Evolutionary conservation across 2,113 vertebrate species (phyloP).

Genomic region (Aspiorhynchus laticeps): DNA sequence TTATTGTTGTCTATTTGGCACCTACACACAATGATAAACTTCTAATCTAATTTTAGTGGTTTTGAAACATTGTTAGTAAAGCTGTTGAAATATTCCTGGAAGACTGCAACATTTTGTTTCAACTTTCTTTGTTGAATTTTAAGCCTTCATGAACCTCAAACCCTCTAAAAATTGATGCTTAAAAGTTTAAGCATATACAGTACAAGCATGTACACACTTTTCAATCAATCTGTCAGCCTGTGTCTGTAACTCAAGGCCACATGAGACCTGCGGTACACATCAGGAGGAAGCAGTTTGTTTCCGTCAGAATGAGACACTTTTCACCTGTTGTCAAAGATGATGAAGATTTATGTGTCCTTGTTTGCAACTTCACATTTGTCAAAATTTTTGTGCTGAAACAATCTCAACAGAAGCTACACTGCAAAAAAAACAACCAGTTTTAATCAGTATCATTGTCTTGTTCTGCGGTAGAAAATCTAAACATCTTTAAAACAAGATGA

Average conservation of each 20-base stretch:
- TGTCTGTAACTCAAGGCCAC: constrained; percentile 37
- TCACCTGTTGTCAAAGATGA: constrained; percentile 51
- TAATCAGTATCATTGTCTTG: not conserved
- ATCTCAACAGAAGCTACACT: constrained; percentile 26
- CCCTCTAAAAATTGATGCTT: not conserved
- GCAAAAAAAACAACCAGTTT: not conserved
- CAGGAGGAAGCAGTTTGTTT: constrained; percentile 54
- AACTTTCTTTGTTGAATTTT: not conserved
- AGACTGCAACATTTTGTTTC: not conserved
- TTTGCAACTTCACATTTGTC: constrained; percentile 17
- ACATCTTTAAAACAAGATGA: not conserved
- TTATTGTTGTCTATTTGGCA: not conserved
- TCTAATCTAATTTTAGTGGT: not conserved
- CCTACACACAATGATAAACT: no score
- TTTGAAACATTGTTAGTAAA: not conserved
- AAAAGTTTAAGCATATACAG: constrained; percentile 10
- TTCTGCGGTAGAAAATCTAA: not conserved
- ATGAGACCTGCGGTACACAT: not conserved
- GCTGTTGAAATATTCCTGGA: not conserved
- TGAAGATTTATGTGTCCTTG: constrained; percentile 52
- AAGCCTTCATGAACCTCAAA: not conserved
- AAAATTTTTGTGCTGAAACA: constrained; percentile 48
- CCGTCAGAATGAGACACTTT: constrained; percentile 49
- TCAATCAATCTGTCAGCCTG: constrained; percentile 38
- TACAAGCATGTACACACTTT: constrained; percentile 9